Evolutionary conservation across 2,888 invertebrate genomes (phyloP), one percentile per base, ranked within the genome.

Genomic region (Hylaea fasciaria): DNA sequence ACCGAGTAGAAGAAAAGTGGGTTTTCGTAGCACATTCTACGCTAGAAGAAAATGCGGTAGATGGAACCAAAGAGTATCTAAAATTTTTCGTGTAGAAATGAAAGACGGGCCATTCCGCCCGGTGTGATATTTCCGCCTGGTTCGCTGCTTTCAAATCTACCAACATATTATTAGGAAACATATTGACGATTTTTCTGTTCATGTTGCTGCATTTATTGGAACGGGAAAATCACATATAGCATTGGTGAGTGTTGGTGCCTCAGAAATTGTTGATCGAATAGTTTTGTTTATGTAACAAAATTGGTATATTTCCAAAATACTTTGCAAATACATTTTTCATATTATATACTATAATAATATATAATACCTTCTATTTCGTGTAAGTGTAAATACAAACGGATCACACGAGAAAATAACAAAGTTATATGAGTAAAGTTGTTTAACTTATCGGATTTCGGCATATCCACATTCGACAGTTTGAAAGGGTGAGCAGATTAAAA

Each of bases 401-500:
- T 28, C 22, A 54, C 40, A 41, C 12, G 43, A 48, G 39, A 46
- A 56, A 47, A 44, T 44, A 13, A 41, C 35, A 53, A 47, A 51
- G 60, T 50, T 28, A 28, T 50, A 51, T 55, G 47, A 51, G 48
- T n/a, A 52, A 56, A 61, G 51, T 56, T 56, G 16, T 28, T 32
- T 3, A 49, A 54, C 45, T 44, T 55, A 35, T 50, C 28, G 44
- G 49, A 14, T 1, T 8, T 14, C 28, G 29, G 48, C 32, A 40
- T 40, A 41, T 43, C 29, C 50, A 60, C 51, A 60, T 50, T 14
- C n/a, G 35, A 43, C n/a, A 50, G 41, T 56, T 43, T 51, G 45
- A 51, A 54, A 41, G 53, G 50, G 59, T 45, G 45, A 48, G 28
- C 8, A 59, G 59, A 54, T 60, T 54, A 54, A 54, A 53, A 53